Conservation (phyloP, 37 sponge, comb jelly and placozoan genomes). For the Spongilla lacustris region DNA sequence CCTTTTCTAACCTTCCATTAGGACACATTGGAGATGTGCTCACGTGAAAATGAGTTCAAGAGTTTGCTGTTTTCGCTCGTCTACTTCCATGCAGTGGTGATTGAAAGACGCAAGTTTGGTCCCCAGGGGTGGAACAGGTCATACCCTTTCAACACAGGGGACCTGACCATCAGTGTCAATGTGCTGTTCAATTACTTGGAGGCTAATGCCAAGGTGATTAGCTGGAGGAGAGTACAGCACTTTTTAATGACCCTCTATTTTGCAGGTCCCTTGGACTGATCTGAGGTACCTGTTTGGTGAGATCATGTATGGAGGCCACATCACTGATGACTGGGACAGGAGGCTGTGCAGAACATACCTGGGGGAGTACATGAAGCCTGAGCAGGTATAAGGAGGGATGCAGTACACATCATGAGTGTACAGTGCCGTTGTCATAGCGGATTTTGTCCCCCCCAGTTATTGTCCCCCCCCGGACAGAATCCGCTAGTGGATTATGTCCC, state of each 20-base stretch:
- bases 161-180: conserved; percentile 97
- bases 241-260: background rate
- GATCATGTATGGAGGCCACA: conserved; percentile 99
- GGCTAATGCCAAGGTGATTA: conserved; percentile 83
- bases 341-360: conserved; percentile 96
- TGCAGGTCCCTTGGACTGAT: conserved; percentile 96
- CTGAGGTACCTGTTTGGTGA: conserved; percentile 99
- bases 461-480: too few relatives aligned
- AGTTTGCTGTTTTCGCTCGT: conserved; percentile 91
- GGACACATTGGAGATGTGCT: conserved; percentile 99
- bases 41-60: conserved; percentile 97
- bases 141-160: conserved; percentile 99
- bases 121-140: conserved; percentile 98
- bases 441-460: too few relatives aligned
- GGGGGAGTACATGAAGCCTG: conserved; percentile 95
- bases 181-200: conserved; percentile 99
- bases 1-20: conserved; percentile 19
- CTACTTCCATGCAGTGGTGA: conserved; percentile 98
- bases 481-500: too few relatives aligned
- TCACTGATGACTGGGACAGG: conserved; percentile 99
- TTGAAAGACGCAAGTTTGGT: conserved; percentile 98
- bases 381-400: conserved; percentile 59
- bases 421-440: too few relatives aligned
- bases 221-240: background rate
- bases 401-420: background rate